Base-by-base conservation (phyloP, 2,888 invertebrate species). In the Lordiphosa andalusiaca region DNA sequence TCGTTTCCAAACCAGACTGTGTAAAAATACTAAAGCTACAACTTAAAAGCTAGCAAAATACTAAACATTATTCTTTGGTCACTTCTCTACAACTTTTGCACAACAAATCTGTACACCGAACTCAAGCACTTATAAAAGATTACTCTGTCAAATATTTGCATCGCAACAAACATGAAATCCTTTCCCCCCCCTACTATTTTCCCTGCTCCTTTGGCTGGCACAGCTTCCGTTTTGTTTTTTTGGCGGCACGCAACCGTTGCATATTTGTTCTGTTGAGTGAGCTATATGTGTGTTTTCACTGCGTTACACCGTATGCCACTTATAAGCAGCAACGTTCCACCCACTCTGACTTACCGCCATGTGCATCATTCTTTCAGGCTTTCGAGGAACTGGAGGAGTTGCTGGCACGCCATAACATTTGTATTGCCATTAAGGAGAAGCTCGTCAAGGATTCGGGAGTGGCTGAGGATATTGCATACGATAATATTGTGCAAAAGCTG, bases 381-480 rank as follows among this genome's bases (percentile, higher is more conserved):
- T 98, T 96, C 85, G 97, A 97, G 88, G 98, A 97, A 86, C 90
- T 98, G 67, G 97, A 98, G 88, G 95, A 95, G 54, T 90, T 96
- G 38, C 90, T 98, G 53, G 94, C 94, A 0, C 93, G 93, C 73
- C 92, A 95, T 88, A 93, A 94, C 69, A 95, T 98, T 89, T 98
- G 98, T 90, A 96, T 98, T 73, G 98, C 98, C 1, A 93, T 96
- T 52, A 98, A 98, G 85, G 98, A 98, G 88, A 97, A 96, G 88
- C 91, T 98, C 56, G 95, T 96, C 54, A 98, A 98, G 88, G 98
- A 98, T 90, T 98, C 98, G 0, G 98, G 98, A 12, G 97, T 98
- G 2, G 98, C 97, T 0, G 93, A 94, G 71, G 96, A 96, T 86
- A 92, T 92, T 7, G 95, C 95, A 40, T 97, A 97, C 87, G 97